Evolutionary conservation across 2,888 invertebrate genomes (phyloP).

Genomic region (Machimus rusticus): DNA sequence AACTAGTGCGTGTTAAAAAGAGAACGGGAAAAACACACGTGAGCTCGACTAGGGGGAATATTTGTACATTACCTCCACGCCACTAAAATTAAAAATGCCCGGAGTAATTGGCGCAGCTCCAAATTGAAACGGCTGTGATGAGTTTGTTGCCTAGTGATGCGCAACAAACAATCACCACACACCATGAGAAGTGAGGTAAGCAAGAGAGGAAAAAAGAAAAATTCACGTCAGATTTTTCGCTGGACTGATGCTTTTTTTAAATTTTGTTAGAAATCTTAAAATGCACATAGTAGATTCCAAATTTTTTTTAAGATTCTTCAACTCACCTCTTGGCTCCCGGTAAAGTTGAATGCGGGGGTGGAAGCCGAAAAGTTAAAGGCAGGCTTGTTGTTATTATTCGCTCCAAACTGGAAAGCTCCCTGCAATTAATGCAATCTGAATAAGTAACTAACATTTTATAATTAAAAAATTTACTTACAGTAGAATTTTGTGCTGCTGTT

Average conservation of each 20-base stretch:
- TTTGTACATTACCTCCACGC: constrained; percentile 50
- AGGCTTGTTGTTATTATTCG: constrained; percentile 47
- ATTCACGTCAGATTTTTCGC: background rate
- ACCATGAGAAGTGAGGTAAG: background rate
- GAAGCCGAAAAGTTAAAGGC: constrained; percentile 47
- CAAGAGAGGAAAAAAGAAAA: constrained; percentile 4
- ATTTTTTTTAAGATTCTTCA: background rate
- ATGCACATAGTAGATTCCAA: background rate
- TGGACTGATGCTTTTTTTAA: background rate
- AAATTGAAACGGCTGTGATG: constrained; percentile 57
- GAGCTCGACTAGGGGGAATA: constrained; percentile 12
- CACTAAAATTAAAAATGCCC: constrained; percentile 56
- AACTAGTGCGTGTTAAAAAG: background rate
- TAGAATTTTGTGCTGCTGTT: constrained; percentile 23
- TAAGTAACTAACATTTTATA: background rate
- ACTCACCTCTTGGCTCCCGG: constrained; percentile 44
- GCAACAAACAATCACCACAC: background rate
- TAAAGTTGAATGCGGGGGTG: constrained; percentile 46
- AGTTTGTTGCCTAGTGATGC: constrained; percentile 43
- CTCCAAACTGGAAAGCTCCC: constrained; percentile 50
- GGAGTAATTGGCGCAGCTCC: constrained; percentile 54
- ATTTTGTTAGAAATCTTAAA: background rate
- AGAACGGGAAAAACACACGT: background rate
- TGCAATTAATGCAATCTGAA: constrained; percentile 13
- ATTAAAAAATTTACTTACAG: background rate